Conservation (phyloP, 2,888 invertebrate genomes). For the Sylvicola cinctus region DNA sequence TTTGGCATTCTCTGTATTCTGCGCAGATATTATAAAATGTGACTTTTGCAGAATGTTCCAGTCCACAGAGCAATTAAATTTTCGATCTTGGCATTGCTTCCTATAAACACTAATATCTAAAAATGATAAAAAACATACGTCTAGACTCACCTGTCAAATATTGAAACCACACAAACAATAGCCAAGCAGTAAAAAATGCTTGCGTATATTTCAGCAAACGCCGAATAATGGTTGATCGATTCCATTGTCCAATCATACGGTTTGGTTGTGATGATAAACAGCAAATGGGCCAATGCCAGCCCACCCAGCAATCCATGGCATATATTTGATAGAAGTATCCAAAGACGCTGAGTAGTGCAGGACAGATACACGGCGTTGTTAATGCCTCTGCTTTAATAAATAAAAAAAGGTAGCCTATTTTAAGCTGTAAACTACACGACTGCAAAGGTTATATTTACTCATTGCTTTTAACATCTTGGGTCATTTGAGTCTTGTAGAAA, state of each 20-base stretch:
- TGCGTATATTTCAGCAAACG: constrained; percentile 23
- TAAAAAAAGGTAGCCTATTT: too few species aligned
- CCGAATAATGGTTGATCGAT: constrained; percentile 20
- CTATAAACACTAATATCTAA: too few species aligned
- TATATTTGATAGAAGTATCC: constrained; percentile 30
- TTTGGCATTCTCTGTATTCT: too few species aligned
- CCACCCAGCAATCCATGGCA: constrained; percentile 35
- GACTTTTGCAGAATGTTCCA: too few species aligned
- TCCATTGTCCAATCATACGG: constrained; percentile 23
- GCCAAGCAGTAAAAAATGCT: constrained; percentile 30
- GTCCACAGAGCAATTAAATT: too few species aligned
- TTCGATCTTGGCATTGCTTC: too few species aligned
- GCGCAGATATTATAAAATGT: too few species aligned
- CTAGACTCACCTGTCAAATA: constrained; percentile 32
- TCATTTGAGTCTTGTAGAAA: background rate
- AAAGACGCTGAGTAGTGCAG: constrained; percentile 29
- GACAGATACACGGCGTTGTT: constrained; percentile 22
- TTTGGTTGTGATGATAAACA: constrained; percentile 23
- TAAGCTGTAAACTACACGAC: too few species aligned
- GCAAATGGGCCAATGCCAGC: constrained; percentile 25
- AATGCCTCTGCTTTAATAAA: constrained; percentile 17
- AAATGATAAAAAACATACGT: background rate
- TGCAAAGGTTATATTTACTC: constrained; percentile 1
- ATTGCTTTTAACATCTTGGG: constrained; percentile 1
- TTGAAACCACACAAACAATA: constrained; percentile 31